Conservation (phyloP, 2,888 invertebrate species). For the Desoria tigrina region DNA sequence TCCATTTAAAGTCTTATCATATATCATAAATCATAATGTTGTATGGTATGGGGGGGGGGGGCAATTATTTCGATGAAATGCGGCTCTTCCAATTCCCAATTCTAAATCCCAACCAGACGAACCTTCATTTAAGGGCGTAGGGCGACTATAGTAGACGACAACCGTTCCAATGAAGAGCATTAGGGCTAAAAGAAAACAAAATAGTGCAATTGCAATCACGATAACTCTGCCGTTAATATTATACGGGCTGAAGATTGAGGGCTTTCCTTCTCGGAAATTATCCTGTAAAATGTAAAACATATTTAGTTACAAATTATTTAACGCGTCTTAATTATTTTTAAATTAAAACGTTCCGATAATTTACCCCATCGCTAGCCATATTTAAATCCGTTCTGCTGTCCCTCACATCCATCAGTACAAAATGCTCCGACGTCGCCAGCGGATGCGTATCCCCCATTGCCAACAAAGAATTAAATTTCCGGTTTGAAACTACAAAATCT, state of each 20-base stretch:
- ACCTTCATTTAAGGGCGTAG: too few relatives aligned
- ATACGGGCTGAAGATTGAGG: slow-evolving; percentile 11
- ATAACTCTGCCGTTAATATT: slow-evolving; percentile 25
- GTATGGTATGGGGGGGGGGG: too few relatives aligned
- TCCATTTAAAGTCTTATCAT: too few relatives aligned
- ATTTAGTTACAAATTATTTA: neutral
- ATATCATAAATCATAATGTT: too few relatives aligned
- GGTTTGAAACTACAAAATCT: too few relatives aligned
- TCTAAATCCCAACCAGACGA: too few relatives aligned
- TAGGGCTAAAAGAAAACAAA: slow-evolving; percentile 30
- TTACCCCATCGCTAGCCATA: neutral
- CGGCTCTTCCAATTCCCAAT: too few relatives aligned
- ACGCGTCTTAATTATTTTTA: too few relatives aligned
- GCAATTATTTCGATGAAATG: too few relatives aligned
- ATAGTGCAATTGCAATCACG: slow-evolving; percentile 23
- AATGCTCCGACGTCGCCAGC: neutral
- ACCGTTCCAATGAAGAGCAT: slow-evolving; percentile 35
- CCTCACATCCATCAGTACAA: neutral
- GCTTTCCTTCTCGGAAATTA: neutral
- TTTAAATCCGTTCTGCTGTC: slow-evolving; percentile 4
- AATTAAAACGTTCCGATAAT: too few relatives aligned
- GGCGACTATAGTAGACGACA: slow-evolving; percentile 28
- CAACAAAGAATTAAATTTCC: too few relatives aligned
- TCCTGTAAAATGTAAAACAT: neutral
- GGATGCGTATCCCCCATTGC: slow-evolving; percentile 2